phyloP scores from a whole-genome alignment of 1,140 invertebrate species.

The Antheraea mylitta region DNA sequence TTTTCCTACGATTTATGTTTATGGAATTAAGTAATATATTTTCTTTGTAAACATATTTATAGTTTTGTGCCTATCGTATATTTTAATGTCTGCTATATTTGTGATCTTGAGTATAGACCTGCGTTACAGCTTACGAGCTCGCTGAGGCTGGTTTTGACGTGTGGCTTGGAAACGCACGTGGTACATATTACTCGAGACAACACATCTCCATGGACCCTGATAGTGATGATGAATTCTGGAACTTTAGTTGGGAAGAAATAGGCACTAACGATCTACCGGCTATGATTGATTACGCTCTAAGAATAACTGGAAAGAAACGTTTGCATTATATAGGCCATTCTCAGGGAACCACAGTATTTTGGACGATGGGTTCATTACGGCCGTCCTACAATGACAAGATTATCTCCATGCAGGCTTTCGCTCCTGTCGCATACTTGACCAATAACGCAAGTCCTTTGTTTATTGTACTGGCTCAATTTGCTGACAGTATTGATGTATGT shows the following conservation, averaged over 20 bases:
- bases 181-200: conserved; percentile 12
- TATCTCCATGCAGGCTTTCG: conserved; percentile 79
- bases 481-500: conserved; percentile 33
- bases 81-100: too few species aligned
- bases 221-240: conserved; percentile 72
- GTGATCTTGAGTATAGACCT: not conserved
- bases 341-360: conserved; percentile 80
- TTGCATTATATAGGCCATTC: conserved; percentile 76
- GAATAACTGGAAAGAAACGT: conserved; percentile 62
- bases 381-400: conserved; percentile 82
- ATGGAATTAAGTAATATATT: too few species aligned
- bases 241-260: conserved; percentile 81
- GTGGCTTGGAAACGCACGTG: conserved; percentile 15
- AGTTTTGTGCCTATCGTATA: not conserved
- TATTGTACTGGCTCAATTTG: conserved; percentile 25
- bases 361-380: conserved; percentile 79
- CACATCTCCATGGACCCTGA: conserved; percentile 20
- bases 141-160: conserved; percentile 15
- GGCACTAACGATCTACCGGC: conserved; percentile 82
- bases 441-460: conserved; percentile 58
- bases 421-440: conserved; percentile 78
- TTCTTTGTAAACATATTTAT: not conserved
- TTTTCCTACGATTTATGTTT: too few species aligned
- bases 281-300: conserved; percentile 81
- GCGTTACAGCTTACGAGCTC: conserved; percentile 9